These are phyloP conservation scores for Romanomermis culicivorax DNA, from an alignment of 2,888 invertebrate genomes.

Conservation along the genomic window DNA sequence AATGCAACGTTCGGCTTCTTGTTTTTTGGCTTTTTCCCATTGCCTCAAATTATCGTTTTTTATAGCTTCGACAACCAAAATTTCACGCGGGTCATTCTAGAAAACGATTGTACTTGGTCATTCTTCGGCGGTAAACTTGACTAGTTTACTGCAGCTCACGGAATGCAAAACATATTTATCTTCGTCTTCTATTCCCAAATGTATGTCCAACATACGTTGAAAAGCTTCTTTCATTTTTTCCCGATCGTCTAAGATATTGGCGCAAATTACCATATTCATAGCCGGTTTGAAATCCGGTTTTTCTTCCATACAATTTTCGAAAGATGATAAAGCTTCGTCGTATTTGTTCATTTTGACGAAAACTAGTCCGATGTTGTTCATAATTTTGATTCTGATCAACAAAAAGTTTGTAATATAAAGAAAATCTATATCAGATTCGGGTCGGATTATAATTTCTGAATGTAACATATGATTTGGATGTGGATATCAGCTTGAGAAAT, in stretches of 20 bases:
- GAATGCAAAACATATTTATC: conserved; percentile 40
- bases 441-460: too few relatives aligned
- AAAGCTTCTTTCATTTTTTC: conserved; percentile 85
- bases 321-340: conserved; percentile 79
- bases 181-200: conserved; percentile 52
- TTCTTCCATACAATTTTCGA: conserved; percentile 94
- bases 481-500: too few relatives aligned
- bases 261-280: conserved; percentile 52
- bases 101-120: too few relatives aligned
- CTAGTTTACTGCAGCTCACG: too few relatives aligned
- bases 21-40: conserved; percentile 43
- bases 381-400: conserved; percentile 58
- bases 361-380: conserved; percentile 86
- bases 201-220: conserved; percentile 64
- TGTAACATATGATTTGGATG: too few relatives aligned
- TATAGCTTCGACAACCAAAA: conserved; percentile 47
- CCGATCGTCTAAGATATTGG: conserved; percentile 46
- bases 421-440: too few relatives aligned
- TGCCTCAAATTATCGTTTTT: conserved; percentile 52
- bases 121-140: too few relatives aligned
- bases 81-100: conserved; percentile 40
- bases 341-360: conserved; percentile 89
- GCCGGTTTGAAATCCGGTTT: conserved; percentile 62
- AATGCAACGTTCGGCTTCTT: conserved; percentile 57
- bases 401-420: too few relatives aligned